Evolutionary conservation across 2,797 vertebrate genomes (phyloP).

Genomic region (Agapornis canus): DNA sequence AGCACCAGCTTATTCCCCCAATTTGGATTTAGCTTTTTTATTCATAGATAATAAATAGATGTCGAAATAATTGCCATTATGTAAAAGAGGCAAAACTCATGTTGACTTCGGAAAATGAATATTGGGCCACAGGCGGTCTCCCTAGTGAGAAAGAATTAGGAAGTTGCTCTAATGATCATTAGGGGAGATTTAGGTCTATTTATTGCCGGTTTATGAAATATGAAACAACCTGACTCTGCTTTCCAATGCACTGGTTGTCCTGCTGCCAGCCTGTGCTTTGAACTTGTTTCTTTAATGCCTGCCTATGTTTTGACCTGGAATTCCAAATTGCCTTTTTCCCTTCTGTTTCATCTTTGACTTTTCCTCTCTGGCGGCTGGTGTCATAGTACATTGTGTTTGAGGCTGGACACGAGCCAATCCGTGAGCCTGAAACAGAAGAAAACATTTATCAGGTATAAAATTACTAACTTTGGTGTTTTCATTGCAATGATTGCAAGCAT

Average conservation of each 20-base stretch:
- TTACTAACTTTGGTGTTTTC: conserved; percentile 45
- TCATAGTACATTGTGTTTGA: conserved; percentile 99
- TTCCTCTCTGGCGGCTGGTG: conserved; percentile 85
- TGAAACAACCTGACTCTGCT: not conserved
- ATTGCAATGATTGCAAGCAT: not conserved
- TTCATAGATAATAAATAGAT: not conserved
- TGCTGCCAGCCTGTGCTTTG: conserved; percentile 63
- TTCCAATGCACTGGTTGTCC: not conserved
- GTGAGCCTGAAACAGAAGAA: conserved; percentile 96
- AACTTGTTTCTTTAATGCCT: conserved; percentile 73
- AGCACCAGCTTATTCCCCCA: not conserved
- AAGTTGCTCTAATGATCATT: conserved; percentile 28
- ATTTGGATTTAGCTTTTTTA: not conserved
- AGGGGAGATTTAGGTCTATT: conserved; percentile 37
- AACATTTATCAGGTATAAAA: conserved; percentile 99
- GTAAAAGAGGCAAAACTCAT: conserved; percentile 43
- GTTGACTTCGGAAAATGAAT: conserved; percentile 39
- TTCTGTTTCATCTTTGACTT: conserved; percentile 84
- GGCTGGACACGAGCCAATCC: conserved; percentile 99
- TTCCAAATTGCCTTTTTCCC: conserved; percentile 82
- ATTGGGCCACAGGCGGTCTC: not conserved
- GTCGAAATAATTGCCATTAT: conserved; percentile 47
- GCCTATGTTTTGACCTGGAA: conserved; percentile 73
- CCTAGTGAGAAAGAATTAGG: conserved; percentile 41
- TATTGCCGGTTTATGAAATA: conserved; percentile 2